Evolutionary conservation across 2,113 vertebrate genomes (phyloP).

Genomic region (Otocyon megalotis): DNA sequence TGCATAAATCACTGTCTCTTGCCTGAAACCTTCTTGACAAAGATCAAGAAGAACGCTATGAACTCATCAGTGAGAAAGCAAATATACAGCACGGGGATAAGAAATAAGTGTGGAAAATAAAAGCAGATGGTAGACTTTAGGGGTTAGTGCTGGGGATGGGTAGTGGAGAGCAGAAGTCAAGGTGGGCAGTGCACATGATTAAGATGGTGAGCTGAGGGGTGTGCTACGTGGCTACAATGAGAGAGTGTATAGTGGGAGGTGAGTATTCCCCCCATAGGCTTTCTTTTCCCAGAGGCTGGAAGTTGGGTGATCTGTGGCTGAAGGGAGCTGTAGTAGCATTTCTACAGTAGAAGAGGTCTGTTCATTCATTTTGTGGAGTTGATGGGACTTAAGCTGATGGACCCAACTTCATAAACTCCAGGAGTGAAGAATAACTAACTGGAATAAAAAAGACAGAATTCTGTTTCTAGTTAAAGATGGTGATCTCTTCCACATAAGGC

Average conservation of each 20-base stretch:
- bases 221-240: neutral
- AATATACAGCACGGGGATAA: neutral
- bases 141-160: rapidly evolving
- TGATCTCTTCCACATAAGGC: neutral
- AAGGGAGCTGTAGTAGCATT: neutral
- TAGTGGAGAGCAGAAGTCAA: neutral
- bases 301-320: neutral
- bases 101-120: neutral
- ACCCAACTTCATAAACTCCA: neutral
- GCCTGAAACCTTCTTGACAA: neutral
- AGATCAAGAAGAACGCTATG: neutral
- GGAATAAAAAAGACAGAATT: neutral
- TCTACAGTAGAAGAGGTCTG: too few relatives aligned
- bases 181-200: too few relatives aligned
- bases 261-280: too few relatives aligned
- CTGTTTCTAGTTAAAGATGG: neutral
- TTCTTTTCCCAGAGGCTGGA: neutral
- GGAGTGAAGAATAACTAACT: neutral
- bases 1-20: neutral
- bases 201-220: too few relatives aligned
- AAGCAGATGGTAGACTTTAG: neutral
- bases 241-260: too few relatives aligned
- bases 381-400: neutral
- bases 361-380: neutral
- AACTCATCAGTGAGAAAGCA: neutral